Base-by-base conservation (phyloP, 2,113 vertebrate species). In the Sclerurus mexicanus region DNA sequence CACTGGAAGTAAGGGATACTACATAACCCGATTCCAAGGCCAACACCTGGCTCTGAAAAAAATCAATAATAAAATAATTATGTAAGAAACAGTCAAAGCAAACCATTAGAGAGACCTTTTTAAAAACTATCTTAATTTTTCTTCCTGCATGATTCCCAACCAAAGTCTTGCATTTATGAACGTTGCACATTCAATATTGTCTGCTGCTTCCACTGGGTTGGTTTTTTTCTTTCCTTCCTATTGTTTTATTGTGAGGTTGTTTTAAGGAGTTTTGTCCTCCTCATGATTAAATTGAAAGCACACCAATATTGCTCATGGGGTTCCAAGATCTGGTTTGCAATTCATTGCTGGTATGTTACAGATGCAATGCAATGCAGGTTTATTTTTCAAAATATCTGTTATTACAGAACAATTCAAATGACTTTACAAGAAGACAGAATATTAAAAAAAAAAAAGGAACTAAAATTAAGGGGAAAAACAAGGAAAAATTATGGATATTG, bases 1-100 rank as follows among this genome's bases (percentile, higher is more conserved):
- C 98, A 98, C 20, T 98, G 98, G 81, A 97, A 97, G 46, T 98
- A 97, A 47, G 99, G 99, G 37, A 99, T 97, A 22, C 98, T 99
- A 86, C 99, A 99, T 68, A 99, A 96, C 33, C 99, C 99, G 1
- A 99, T 99, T 16, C 99, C 99, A 92, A 99, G 97, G 17, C 99
- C 99, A 35, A 99, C 99, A 8, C 99, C 99, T 8, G 98, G 97
- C 97, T 99, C 99, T 99, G 97, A n/a, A 95, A 96, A 46, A 40
- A 76, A 75, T 40, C 25, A 71, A 72, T 28, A 66, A 37, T 39
- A 59, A 47, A 91, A 37, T 46, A 89, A 6, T 47, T 23, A 7
- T 31, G 20, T 49, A 78, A 87, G 37, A 53, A 85, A 10, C 7
- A n/a, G 12, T 60, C 14, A 86, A 80, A 88, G 7, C 6, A 89